A percentile compares a stretch with the other conserved stretches of the same genome.
These are phyloP conservation scores for Tauraco hartlaubi DNA, from an alignment of 2,797 vertebrate species.

Conservation along the genomic window DNA sequence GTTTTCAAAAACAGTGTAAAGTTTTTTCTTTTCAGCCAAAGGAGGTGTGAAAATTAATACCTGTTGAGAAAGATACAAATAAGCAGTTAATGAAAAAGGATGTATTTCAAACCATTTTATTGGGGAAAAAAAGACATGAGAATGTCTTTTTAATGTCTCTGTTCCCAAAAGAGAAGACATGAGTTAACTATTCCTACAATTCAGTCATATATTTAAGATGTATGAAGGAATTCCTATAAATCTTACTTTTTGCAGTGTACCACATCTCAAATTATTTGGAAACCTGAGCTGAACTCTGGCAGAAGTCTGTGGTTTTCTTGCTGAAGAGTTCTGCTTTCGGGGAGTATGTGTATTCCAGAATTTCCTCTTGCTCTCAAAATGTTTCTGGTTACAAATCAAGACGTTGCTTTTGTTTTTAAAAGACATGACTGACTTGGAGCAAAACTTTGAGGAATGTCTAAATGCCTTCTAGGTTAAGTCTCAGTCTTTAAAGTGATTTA, in stretches of 20 bases:
- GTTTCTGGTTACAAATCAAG: slow-evolving; percentile 24
- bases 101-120: not conserved
- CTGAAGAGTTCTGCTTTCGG: not conserved
- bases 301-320: slow-evolving; percentile 1
- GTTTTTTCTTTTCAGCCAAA: not conserved
- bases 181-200: not conserved
- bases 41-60: not conserved
- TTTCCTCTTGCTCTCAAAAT: not conserved
- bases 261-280: slow-evolving; percentile 11
- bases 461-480: not conserved
- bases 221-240: slow-evolving; percentile 28
- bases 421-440: not conserved
- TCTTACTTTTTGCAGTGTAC: not conserved
- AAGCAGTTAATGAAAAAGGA: not conserved
- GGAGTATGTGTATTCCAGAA: slow-evolving; percentile 21
- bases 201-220: not conserved
- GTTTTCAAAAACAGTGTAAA: not conserved
- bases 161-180: not conserved
- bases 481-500: not conserved
- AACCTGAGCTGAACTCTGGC: not conserved
- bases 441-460: slow-evolving; percentile 13
- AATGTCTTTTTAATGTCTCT: not conserved
- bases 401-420: not conserved
- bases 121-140: not conserved
- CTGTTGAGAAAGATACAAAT: not conserved